These are phyloP conservation scores for Trichomalopsis sarcophagae DNA, from an alignment of 1,140 invertebrate species.

Conservation along the genomic window DNA sequence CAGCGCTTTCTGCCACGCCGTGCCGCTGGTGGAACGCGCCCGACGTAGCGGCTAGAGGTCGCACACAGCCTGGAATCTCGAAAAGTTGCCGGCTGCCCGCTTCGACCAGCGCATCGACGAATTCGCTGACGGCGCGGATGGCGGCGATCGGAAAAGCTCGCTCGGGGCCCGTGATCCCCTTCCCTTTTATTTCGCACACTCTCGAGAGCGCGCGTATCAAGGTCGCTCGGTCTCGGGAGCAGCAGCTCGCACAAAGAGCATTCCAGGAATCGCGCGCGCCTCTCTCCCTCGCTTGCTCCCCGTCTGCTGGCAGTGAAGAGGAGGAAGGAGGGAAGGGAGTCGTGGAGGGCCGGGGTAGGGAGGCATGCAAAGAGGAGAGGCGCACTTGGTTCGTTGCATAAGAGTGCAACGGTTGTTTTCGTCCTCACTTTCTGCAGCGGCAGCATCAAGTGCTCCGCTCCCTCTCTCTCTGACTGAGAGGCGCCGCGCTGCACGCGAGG, in stretches of 20 bases:
- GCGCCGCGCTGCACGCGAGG: background rate
- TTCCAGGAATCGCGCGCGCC: conserved; percentile 66
- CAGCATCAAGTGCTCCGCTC: conserved; percentile 16
- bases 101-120: background rate
- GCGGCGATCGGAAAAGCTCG: background rate
- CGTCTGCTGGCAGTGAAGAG: background rate
- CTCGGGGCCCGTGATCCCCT: conserved; percentile 49
- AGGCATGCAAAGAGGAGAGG: background rate
- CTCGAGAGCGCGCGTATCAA: conserved; percentile 58
- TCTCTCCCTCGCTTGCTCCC: background rate
- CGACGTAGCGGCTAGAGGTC: no score
- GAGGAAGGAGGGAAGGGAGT: conserved; percentile 35
- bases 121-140: background rate
- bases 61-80: no score
- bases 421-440: conserved; percentile 37
- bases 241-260: conserved; percentile 68
- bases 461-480: background rate
- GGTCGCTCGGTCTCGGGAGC: conserved; percentile 59
- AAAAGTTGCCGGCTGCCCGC: no score
- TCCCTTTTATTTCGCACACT: conserved; percentile 48
- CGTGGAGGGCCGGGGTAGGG: conserved; percentile 19
- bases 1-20: conserved; percentile 29
- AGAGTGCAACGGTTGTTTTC: conserved; percentile 52
- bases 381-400: conserved; percentile 40
- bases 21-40: background rate